Evolutionary conservation across 2,797 vertebrate genomes (phyloP), one percentile per base, ranked within the genome.

Genomic region (Phylloscopus collybita): DNA sequence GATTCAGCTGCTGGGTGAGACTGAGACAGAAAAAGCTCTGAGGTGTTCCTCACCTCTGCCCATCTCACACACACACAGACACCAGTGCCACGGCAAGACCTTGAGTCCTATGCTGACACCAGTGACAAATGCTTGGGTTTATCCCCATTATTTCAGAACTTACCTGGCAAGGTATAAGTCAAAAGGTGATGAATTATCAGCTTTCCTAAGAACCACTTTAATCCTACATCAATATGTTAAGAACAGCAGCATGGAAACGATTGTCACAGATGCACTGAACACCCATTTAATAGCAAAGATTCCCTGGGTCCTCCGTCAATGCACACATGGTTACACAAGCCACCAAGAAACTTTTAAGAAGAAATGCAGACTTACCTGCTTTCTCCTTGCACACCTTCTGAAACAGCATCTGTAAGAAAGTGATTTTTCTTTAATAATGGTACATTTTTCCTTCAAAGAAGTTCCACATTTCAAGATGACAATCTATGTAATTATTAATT

Each of bases 301-400:
- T 22, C 32, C 66, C 8, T 13, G 15, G 30, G 19, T 70, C 22
- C 45, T 51, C 38, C 32, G 47, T 57, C 59, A 84, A 40, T 4
- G 6, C 49, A 30, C 5, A 2, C 10, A 40, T 29, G 13, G 18
- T 30, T 67, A 83, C 47, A 67, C 8, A 80, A 75, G 21, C 29
- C 57, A 64, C 61, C 14, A 59, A 92, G 36, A 95, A 56, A 49
- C 32, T 56, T 36, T 15, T 7, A 81, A 83, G 49, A 89, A 81
- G 25, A 50, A 78, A 86, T n/a, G 38, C n/a, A 64, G 47, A 61
- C 89, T 96, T 97, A 98, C 98, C 98, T 91, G 95, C 92, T 80
- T 89, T 95, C 88, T 96, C 93, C 86, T 93, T 97, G 82, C 71
- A 88, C 71, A 53, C 38, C 53, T 94, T 95, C 74, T 97, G 95